These are phyloP conservation scores for Tiliacea citrago DNA, from an alignment of 2,888 invertebrate species.

Conservation along the genomic window DNA sequence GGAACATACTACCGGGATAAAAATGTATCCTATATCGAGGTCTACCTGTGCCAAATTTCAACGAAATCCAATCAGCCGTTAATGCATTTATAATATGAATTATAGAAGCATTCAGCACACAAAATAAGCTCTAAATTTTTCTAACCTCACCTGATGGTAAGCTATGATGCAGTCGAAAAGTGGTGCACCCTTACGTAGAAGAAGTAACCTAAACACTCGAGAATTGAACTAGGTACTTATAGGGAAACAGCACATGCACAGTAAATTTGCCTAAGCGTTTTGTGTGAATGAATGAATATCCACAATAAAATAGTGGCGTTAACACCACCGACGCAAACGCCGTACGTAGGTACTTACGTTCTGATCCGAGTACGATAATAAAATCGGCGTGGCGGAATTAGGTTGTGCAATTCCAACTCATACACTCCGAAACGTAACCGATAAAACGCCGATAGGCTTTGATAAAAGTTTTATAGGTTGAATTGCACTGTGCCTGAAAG, in stretches of 20 bases:
- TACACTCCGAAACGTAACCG: constrained; percentile 24
- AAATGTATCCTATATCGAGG: not conserved
- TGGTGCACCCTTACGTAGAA: not conserved
- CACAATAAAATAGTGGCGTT: not conserved
- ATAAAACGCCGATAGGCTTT: constrained; percentile 22
- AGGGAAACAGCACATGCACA: constrained; percentile 1
- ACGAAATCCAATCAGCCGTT: not conserved
- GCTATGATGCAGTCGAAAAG: not conserved
- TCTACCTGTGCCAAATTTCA: not conserved
- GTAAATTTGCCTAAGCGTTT: not conserved
- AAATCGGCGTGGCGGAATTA: constrained; percentile 19
- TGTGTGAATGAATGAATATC: not conserved
- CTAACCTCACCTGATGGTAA: constrained; percentile 6
- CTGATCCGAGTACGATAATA: constrained; percentile 13
- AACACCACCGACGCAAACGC: not conserved
- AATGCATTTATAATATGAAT: not conserved
- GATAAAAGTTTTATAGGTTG: constrained; percentile 34
- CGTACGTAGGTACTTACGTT: not conserved
- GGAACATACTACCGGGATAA: not conserved
- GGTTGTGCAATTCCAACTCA: constrained; percentile 19
- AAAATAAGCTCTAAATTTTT: not conserved
- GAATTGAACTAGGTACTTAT: not conserved
- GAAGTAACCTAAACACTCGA: not conserved
- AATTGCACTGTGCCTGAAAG: constrained; percentile 3
- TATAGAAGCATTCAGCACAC: not conserved